phyloP scores from a whole-genome alignment of 2,113 vertebrate genomes.

The Brachirus orientalis region DNA sequence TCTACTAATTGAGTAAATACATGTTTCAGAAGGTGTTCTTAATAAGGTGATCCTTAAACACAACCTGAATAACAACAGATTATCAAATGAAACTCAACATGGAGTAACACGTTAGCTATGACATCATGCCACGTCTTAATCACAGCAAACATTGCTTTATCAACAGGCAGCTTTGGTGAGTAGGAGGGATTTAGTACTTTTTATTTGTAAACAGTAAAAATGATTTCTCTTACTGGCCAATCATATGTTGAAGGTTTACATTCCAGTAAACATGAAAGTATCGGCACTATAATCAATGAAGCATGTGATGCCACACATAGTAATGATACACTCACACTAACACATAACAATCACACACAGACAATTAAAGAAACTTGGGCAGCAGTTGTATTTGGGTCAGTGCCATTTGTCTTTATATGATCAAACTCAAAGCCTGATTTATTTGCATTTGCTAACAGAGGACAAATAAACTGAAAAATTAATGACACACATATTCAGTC shows the following conservation, averaged over 20 bases:
- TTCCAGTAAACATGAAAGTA: not conserved
- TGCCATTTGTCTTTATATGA: not conserved
- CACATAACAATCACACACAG: not conserved
- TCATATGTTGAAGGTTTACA: not conserved
- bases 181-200: not conserved
- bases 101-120: not conserved
- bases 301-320: no score
- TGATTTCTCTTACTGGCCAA: not conserved
- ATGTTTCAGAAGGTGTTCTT: not conserved
- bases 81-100: conserved; percentile 4
- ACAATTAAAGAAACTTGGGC: not conserved
- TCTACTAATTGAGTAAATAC: no score
- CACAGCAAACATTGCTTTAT: not conserved
- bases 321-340: not conserved
- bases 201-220: not conserved
- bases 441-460: not conserved
- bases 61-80: conserved; percentile 10
- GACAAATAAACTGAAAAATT: not conserved
- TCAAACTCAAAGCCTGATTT: not conserved
- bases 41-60: not conserved
- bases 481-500: no score
- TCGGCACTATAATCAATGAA: not conserved
- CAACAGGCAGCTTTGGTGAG: conserved; percentile 34
- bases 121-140: conserved; percentile 20
- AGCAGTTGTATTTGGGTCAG: not conserved